Evolutionary conservation across 2,888 invertebrate species (phyloP).

Genomic region (Bellardia pandia): DNA sequence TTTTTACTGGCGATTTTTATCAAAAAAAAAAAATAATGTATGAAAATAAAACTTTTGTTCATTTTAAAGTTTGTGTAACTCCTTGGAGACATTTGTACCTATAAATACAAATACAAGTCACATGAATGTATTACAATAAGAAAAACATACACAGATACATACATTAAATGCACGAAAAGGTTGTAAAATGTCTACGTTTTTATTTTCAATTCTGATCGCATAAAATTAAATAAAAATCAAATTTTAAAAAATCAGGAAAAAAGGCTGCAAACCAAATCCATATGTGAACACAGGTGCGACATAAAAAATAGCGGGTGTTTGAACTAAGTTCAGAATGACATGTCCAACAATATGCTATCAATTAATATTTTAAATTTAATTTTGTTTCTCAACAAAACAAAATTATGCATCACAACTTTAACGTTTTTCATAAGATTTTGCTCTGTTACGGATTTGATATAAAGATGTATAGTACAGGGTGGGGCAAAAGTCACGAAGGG

Average conservation of each 20-base stretch:
- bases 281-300: neutral
- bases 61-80: slow-evolving; percentile 60
- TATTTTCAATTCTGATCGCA: slow-evolving; percentile 53
- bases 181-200: slow-evolving; percentile 66
- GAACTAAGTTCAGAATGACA: no score
- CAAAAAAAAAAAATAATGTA: no score
- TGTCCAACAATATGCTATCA: no score
- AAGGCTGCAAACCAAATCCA: neutral
- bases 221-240: slow-evolving; percentile 66
- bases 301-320: neutral
- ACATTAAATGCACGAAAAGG: slow-evolving; percentile 28
- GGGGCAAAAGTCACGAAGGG: no score
- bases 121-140: slow-evolving; percentile 1
- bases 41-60: slow-evolving; percentile 7
- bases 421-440: no score
- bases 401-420: no score
- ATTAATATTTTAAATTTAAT: no score
- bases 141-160: slow-evolving; percentile 10
- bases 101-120: slow-evolving; percentile 33
- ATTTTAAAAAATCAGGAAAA: slow-evolving; percentile 27
- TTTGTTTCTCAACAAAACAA: no score
- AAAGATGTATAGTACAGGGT: no score
- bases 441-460: no score
- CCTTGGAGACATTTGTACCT: slow-evolving; percentile 59
- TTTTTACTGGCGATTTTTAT: slow-evolving; percentile 32